Evolutionary conservation across 1,140 invertebrate species (phyloP), one percentile per base, ranked within the genome.

Genomic region (Ephestia elutella): DNA sequence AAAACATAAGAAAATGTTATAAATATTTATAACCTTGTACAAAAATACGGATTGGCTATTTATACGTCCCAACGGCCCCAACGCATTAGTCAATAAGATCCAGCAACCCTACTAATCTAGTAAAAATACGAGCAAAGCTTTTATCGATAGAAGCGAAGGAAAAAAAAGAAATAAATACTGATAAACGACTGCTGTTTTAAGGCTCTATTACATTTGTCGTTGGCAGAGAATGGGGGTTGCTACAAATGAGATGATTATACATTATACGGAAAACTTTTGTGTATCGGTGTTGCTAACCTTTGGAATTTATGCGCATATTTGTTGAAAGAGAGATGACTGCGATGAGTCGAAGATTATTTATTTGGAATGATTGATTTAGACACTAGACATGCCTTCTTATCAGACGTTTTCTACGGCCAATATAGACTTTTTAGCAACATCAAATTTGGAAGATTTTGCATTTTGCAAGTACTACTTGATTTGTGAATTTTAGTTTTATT

Each of bases 121-220:
- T 44, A 4, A 44, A 44, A 44, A 44, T 17, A 44, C 38, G 38
- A 44, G 13, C 38, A 17, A 44, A 44, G 5, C 13, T 44, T 44
- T 44, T 44, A 44, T 44, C 38, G 38, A 44, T 44, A 44, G 5
- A 17, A 44, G 13, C n/a, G n/a, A 44, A n/a, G 38, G 38, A n/a
- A 44, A n/a, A 44, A n/a, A 44, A 11, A 8, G 18, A 49, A 63
- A 65, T 59, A 50, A 65, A 60, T 54, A 48, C 21, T 44, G 4
- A 13, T 56, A 10, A 35, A 17, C 54, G 10, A n/a, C 25, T 49
- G 11, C 38, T 44, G 38, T 44, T 44, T 44, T 15, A 44, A 44
- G 38, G 38, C 38, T 44, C 38, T 10, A 44, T 44, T 44, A 44
- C 38, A 44, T 44, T 44, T 44, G 38, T 44, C 38, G 38, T 44